Conservation (phyloP, 1,140 invertebrate species). For the Hyphantria cunea region DNA sequence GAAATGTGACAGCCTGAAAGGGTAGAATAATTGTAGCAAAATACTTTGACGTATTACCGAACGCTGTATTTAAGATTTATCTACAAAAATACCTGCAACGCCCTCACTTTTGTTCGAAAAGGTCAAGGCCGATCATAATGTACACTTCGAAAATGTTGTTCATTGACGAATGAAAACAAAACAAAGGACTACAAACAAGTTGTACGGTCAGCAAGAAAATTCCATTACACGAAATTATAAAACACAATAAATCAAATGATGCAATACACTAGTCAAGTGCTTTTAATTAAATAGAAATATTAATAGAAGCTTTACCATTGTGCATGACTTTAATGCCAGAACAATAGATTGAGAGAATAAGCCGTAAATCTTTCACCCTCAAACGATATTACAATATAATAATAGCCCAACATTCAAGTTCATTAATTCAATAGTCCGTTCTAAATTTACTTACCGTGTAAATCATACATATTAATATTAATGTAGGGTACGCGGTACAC, state of each 20-base stretch:
- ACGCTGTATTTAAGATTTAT: conserved; percentile 40
- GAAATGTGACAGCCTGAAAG: too few relatives aligned
- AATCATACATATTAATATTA: conserved; percentile 41
- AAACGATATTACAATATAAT: background rate
- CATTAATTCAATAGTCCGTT: conserved; percentile 18
- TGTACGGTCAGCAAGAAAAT: conserved; percentile 15
- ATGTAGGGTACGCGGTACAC: conserved; percentile 24
- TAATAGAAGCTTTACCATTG: conserved; percentile 6
- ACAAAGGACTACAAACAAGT: conserved; percentile 26
- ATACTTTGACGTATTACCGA: conserved; percentile 42
- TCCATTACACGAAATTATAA: conserved; percentile 5
- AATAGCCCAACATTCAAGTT: conserved; percentile 12
- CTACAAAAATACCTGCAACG: conserved; percentile 34
- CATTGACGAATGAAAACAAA: conserved; percentile 33
- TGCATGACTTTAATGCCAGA: conserved; percentile 1
- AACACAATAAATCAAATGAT: conserved; percentile 19
- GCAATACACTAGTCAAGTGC: conserved; percentile 6
- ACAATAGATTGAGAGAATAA: conserved; percentile 9
- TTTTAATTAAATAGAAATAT: conserved; percentile 18
- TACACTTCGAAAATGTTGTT: conserved; percentile 22
- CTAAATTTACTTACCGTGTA: conserved; percentile 23
- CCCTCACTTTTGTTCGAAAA: conserved; percentile 40
- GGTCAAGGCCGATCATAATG: conserved; percentile 35
- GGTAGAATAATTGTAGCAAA: too few relatives aligned
- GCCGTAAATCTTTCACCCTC: conserved; percentile 4